Evolutionary conservation across 2,888 invertebrate species (phyloP), one percentile per base, ranked within the genome.

Genomic region (Linhomoeus sp.): DNA sequence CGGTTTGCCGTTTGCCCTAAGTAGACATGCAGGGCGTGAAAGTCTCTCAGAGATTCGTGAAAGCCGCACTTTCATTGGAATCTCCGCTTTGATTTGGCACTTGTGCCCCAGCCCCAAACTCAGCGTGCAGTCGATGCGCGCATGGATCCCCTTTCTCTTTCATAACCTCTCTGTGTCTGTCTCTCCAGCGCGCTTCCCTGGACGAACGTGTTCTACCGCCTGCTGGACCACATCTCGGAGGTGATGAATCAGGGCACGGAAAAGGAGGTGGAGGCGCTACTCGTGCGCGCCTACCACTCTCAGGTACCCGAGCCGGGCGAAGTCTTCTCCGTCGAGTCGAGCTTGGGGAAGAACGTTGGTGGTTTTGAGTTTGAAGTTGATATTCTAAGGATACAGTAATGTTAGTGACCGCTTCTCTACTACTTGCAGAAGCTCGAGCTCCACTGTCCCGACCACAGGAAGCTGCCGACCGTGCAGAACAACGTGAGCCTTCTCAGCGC

Each of bases 181-280:
- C 17, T 39, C 55, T 72, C 81, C 55, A 90, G 90, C 62, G 82
- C 80, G 66, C 73, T 92, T 61, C 90, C 90, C 56, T 94, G 90
- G 90, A 88, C 88, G 66, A 87, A 88, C 69, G 80, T 81, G 61
- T 92, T 94, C 73, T 86, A 83, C 73, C 82, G 65, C 48, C 75
- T 85, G 63, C 72, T 86, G 62, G 83, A 85, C 70, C 76, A 79
- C 58, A 76, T 84, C 65, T 79, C 82, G 50, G 77, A 80, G 63
- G 72, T 84, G 58, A 76, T 77, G 63, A 77, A 55, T 40, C 54
- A 53, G 41, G 56, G 52, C 23, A 49, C 51, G 15, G 56, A 49
- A 43, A 45, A 43, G 1, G 57, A 59, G 43, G 39, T 59, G 29
- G 58, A 61, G 43, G 45, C 51, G 2, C 47, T 60, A n/a, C 54